Evolutionary conservation across 2,797 vertebrate genomes (phyloP), one percentile per base, ranked within the genome.

Genomic region (Gorsachius magnificus): DNA sequence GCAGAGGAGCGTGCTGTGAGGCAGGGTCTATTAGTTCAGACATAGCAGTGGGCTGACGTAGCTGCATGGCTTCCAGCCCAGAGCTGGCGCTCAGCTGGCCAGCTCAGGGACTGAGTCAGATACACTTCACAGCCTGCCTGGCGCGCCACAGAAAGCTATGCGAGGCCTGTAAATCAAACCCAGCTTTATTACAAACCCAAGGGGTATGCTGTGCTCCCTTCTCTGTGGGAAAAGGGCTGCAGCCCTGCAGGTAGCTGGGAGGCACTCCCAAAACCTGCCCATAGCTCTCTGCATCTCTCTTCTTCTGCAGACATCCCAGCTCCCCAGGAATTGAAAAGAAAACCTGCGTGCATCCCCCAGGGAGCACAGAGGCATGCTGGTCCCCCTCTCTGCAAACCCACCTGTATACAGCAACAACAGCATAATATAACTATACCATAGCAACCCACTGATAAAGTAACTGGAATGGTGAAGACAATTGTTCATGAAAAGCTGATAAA

Each of bases 141-240:
- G 25, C 57, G 48, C 0, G 2, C 29, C 58, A 71, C 48, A 38
- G 74, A 46, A 78, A 69, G 7, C 43, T 51, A 5, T 13, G 8
- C 0, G 2, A 72, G 17, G 13, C 31, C 24, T 2, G 0, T 22
- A 36, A 58, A 29, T 51, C 63, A 70, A 60, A 83, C 6, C 7
- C 35, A 64, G 10, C 25, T 87, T 65, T 56, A 50, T 50, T 64
- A 58, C 46, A 89, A 53, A 60, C 17, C 38, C 20, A 17, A 36
- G 13, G 31, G 13, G 29, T 58, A 13, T 24, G 18, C 5, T 1
- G 2, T 70, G 35, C 16, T 61, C n/a, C 35, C 45, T 81, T 48
- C 31, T 50, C 48, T 50, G 20, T 20, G 25, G 38, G 16, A 80
- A 16, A 36, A 71, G 7, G 43, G 41, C 21, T 61, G 36, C 45